These are phyloP conservation scores for Sialia sialis DNA, from an alignment of 2,113 vertebrate genomes.

Conservation along the genomic window DNA sequence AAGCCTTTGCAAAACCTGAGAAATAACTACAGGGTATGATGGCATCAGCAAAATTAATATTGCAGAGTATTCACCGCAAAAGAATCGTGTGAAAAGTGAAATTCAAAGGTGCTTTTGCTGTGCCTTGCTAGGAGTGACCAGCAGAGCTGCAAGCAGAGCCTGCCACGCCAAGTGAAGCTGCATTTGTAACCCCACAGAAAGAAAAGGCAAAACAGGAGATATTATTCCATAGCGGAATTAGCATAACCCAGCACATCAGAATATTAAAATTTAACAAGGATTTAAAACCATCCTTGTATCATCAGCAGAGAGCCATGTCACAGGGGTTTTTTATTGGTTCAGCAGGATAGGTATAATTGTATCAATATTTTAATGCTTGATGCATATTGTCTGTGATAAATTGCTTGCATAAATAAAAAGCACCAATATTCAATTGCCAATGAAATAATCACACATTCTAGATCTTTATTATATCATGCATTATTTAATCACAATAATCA, in stretches of 20 bases:
- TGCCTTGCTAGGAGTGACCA: not conserved
- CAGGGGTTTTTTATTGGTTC: constrained; percentile 74
- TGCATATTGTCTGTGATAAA: constrained; percentile 78
- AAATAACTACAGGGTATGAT: not conserved
- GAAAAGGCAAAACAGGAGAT: constrained; percentile 57
- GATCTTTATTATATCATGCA: constrained; percentile 84
- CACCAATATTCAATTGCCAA: constrained; percentile 79
- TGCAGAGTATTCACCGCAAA: not conserved
- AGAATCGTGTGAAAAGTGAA: not conserved
- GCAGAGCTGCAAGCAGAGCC: not conserved
- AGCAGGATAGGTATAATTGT: constrained; percentile 79
- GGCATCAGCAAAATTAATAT: not conserved
- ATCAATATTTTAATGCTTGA: constrained; percentile 83
- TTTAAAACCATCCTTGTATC: constrained; percentile 68
- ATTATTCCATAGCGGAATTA: constrained; percentile 74
- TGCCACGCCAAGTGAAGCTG: constrained; percentile 21
- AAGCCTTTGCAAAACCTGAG: not conserved
- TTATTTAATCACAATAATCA: constrained; percentile 88
- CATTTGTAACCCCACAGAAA: constrained; percentile 48
- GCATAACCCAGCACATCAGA: constrained; percentile 73
- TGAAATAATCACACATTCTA: constrained; percentile 79
- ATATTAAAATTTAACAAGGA: constrained; percentile 83
- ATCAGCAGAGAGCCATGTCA: constrained; percentile 69
- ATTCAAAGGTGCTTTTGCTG: not conserved
- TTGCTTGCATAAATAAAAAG: constrained; percentile 81